phyloP scores from a whole-genome alignment of 1,140 invertebrate species.

The Drosophila tani region DNA sequence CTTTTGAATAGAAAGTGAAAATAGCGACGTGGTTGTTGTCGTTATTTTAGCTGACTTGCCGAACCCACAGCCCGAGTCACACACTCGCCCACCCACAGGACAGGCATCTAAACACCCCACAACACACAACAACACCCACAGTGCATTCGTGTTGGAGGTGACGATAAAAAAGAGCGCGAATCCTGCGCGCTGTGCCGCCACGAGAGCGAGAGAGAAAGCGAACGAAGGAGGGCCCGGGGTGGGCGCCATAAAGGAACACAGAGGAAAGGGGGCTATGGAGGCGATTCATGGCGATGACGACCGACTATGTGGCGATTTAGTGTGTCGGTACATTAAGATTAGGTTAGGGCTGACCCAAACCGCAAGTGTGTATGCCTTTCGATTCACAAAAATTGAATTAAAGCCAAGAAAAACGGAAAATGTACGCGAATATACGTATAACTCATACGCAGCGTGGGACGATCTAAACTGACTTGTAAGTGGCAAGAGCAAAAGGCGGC shows the following conservation, averaged over 20 bases:
- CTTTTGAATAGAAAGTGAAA: slow-evolving; percentile 73
- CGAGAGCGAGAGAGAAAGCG: slow-evolving; percentile 18
- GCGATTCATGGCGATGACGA: slow-evolving; percentile 13
- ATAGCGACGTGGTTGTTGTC: slow-evolving; percentile 57
- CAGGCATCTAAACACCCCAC: slow-evolving; percentile 16
- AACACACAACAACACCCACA: slow-evolving; percentile 13
- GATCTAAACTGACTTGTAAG: slow-evolving; percentile 31
- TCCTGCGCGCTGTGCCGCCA: slow-evolving; percentile 61
- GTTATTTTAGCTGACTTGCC: slow-evolving; percentile 66
- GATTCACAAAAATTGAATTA: neutral
- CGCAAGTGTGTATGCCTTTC: slow-evolving; percentile 21
- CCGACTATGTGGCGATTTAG: slow-evolving; percentile 41
- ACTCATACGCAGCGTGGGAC: slow-evolving; percentile 23
- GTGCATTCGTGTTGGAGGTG: slow-evolving; percentile 16
- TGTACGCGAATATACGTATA: neutral
- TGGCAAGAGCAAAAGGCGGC: slow-evolving; percentile 37
- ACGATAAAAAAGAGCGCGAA: slow-evolving; percentile 67
- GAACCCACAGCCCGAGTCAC: slow-evolving; percentile 20
- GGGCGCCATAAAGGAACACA: slow-evolving; percentile 13
- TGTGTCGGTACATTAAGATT: slow-evolving; percentile 67
- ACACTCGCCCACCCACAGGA: slow-evolving; percentile 8
- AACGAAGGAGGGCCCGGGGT: neutral
- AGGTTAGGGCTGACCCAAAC: slow-evolving; percentile 73
- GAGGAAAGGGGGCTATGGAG: too few relatives aligned
- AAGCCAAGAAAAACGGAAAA: neutral